Percentiles rank a stretch among this genome's conserved stretches.
These are phyloP conservation scores for Clistopyga incitator DNA, from an alignment of 2,888 invertebrate genomes.

Conservation along the genomic window DNA sequence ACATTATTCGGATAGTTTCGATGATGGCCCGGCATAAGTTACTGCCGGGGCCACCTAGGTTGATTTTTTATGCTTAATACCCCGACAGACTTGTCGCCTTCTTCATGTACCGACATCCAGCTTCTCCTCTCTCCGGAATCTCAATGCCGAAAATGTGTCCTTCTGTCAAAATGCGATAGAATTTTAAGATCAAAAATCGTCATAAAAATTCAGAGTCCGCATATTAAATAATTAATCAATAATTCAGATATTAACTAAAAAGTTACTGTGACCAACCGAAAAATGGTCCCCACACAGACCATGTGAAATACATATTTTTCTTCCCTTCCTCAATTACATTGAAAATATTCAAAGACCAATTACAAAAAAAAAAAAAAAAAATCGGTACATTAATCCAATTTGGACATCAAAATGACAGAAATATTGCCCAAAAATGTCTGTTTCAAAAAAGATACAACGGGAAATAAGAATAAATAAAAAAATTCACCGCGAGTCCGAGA, in stretches of 20 bases:
- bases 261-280: too few species aligned
- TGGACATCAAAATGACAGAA: too few species aligned
- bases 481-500: conserved; percentile 3
- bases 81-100: background rate
- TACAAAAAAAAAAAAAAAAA: too few species aligned
- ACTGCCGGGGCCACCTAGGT: conserved; percentile 78
- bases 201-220: background rate
- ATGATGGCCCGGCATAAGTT: conserved; percentile 78
- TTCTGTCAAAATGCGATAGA: background rate
- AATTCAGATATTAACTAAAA: background rate
- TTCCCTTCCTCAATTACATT: too few species aligned
- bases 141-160: background rate
- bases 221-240: background rate
- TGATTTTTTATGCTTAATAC: conserved; percentile 48
- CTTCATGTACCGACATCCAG: background rate
- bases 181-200: conserved; percentile 3
- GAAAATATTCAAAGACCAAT: too few species aligned
- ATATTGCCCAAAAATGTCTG: too few species aligned
- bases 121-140: background rate
- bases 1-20: conserved; percentile 79
- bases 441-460: too few species aligned
- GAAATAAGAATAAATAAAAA: conserved; percentile 32
- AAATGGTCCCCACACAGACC: too few species aligned
- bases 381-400: too few species aligned
- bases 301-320: too few species aligned